phyloP scores from a whole-genome alignment of 2,113 vertebrate genomes.

The Scolopax mira region DNA sequence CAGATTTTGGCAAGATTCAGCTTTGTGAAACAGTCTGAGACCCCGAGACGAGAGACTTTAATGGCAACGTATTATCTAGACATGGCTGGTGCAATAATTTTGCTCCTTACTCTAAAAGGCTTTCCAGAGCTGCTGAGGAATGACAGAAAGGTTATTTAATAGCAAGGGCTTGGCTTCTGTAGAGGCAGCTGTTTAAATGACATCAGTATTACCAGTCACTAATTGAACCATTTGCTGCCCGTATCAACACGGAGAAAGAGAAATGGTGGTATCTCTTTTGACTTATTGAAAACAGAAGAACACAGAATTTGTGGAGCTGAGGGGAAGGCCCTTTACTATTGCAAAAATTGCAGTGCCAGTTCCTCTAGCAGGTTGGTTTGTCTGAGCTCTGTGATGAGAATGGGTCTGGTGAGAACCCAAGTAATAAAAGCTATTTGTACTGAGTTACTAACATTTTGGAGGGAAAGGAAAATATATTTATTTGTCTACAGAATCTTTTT shows the following conservation, averaged over 20 bases:
- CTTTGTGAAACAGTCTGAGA: not conserved
- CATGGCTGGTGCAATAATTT: not conserved
- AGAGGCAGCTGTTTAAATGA: not conserved
- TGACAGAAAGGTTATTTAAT: not conserved
- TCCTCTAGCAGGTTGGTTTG: not conserved
- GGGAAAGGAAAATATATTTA: not conserved
- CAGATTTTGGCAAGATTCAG: not conserved
- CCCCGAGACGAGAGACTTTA: rapidly evolving
- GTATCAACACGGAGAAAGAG: not conserved
- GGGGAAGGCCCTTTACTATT: not conserved
- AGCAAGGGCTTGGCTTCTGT: not conserved
- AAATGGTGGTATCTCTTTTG: not conserved
- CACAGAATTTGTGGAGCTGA: not conserved
- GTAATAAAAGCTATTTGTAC: not conserved
- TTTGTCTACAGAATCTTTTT: not conserved
- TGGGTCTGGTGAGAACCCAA: not conserved
- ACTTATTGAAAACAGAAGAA: not conserved
- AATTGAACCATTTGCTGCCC: not conserved
- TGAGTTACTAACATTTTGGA: not conserved
- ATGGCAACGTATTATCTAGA: not conserved
- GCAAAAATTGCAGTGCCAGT: not conserved
- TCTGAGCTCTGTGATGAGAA: not conserved
- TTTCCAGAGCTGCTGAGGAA: conserved; percentile 9
- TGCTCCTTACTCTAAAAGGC: not conserved
- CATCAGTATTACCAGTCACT: not conserved